phyloP scores from a whole-genome alignment of 2,888 invertebrate genomes.

The Drosophila setosimentum region DNA sequence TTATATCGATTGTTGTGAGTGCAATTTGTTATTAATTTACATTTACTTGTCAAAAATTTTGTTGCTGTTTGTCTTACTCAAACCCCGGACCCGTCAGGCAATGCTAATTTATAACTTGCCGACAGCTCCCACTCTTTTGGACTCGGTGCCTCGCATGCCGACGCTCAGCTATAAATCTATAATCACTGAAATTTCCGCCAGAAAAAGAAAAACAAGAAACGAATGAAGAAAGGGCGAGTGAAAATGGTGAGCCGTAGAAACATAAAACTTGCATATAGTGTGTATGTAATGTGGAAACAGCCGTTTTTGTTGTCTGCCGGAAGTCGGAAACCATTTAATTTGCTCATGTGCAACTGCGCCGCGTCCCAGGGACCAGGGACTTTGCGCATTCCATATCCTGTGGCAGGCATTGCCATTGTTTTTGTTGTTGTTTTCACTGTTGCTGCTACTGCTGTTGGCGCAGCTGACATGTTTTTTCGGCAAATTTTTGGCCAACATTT shows the following conservation, averaged over 20 bases:
- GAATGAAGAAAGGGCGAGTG: neutral
- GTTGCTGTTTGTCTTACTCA: slow-evolving; percentile 53
- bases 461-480: slow-evolving; percentile 66
- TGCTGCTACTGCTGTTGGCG: slow-evolving; percentile 38
- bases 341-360: slow-evolving; percentile 77
- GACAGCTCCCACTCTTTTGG: slow-evolving; percentile 62
- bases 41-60: slow-evolving; percentile 37
- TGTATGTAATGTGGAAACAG: slow-evolving; percentile 58
- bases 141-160: slow-evolving; percentile 32
- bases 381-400: slow-evolving; percentile 54
- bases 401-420: slow-evolving; percentile 39
- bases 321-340: slow-evolving; percentile 80
- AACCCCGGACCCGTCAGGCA: slow-evolving; percentile 19
- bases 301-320: slow-evolving; percentile 76
- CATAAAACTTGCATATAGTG: slow-evolving; percentile 63
- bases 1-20: neutral
- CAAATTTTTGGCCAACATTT: slow-evolving; percentile 76
- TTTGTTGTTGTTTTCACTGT: slow-evolving; percentile 1
- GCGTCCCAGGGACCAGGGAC: slow-evolving; percentile 31
- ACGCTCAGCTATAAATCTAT: slow-evolving; percentile 70
- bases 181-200: slow-evolving; percentile 58
- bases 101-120: slow-evolving; percentile 75
- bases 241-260: slow-evolving; percentile 49
- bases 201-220: neutral
- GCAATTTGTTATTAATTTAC: slow-evolving; percentile 39